These are phyloP conservation scores for Acleris emargana DNA, from an alignment of 2,888 invertebrate species.

Conservation along the genomic window DNA sequence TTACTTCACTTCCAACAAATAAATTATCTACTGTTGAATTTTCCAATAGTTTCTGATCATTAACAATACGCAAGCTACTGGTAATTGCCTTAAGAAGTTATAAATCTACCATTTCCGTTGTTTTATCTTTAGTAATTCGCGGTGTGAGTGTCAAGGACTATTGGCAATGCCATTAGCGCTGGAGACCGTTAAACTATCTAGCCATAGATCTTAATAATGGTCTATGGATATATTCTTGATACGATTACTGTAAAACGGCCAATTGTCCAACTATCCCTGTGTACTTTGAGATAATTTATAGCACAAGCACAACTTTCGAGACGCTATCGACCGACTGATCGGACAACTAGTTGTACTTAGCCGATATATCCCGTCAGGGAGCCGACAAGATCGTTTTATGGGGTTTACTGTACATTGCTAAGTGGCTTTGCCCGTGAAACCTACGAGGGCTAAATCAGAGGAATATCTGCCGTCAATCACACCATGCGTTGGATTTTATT, in stretches of 20 bases:
- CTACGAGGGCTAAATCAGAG: no score
- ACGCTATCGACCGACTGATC: conserved; percentile 31
- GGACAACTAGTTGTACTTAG: conserved; percentile 32
- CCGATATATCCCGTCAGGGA: conserved; percentile 46
- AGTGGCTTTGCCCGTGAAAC: background rate
- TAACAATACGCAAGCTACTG: no score
- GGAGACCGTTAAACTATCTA: conserved; percentile 9
- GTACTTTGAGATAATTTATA: conserved; percentile 36
- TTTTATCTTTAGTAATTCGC: background rate
- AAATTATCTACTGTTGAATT: no score
- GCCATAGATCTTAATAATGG: conserved; percentile 20
- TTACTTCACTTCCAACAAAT: no score
- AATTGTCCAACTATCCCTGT: conserved; percentile 36
- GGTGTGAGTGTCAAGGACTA: background rate
- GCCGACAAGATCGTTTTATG: conserved; percentile 50
- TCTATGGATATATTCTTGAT: conserved; percentile 31
- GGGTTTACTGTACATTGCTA: conserved; percentile 14
- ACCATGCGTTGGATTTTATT: no score
- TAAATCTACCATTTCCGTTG: no score
- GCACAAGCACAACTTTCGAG: conserved; percentile 36
- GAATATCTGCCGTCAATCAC: no score
- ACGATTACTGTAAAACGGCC: conserved; percentile 29
- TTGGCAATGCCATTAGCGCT: background rate
- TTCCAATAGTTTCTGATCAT: no score
- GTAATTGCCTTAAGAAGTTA: no score